Evolutionary conservation across 92 coral and sea anemone genomes (phyloP), one percentile per base, ranked within the genome.

Genomic region (Umimayanthus chanpuru): DNA sequence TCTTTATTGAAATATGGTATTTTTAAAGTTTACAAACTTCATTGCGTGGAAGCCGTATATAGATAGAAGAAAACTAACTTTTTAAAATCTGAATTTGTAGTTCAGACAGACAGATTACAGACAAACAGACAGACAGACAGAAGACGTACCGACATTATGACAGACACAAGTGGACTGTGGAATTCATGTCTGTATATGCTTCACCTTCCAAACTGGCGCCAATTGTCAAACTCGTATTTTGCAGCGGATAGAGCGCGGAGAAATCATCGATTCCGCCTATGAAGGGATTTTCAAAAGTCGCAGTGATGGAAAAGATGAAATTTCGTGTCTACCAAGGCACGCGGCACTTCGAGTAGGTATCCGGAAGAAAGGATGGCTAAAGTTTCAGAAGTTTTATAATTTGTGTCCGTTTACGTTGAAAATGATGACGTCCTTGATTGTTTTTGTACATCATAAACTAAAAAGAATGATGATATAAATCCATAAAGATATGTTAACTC

Each of bases 191-290:
- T 32, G 36, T 32, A 32, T 29, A 38, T 16, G 7, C 49, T 32
- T 73, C 9, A 32, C 15, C 8, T 11, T 11, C 25, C 49, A 29
- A 36, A 36, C 23, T 73, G 78, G n/a, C 38, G 47, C 23, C 16
- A 4, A 73, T 10, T 32, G 23, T 75, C 36, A 47, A 25, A 49
- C 21, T 44, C 18, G 6, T 18, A 25, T 70, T 68, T 83, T 83
- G 44, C 86, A 83, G 87, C 38, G 87, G 78, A 83, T 83, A 40
- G 87, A 83, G 26, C 87, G 87, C 23, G 87, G 87, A 1, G 87
- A 83, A 73, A 83, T 83, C 26, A 83, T 83, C 21, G 87, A 83
- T 44, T 68, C 87, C 15, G 87, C 65, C 15, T 83, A 70, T 47
- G 87, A 83, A 44, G 87, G 87, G 56, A 43, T 83, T 55, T 83